phyloP scores from a whole-genome alignment of 2,888 invertebrate species.

The Pyrrhia umbra region DNA sequence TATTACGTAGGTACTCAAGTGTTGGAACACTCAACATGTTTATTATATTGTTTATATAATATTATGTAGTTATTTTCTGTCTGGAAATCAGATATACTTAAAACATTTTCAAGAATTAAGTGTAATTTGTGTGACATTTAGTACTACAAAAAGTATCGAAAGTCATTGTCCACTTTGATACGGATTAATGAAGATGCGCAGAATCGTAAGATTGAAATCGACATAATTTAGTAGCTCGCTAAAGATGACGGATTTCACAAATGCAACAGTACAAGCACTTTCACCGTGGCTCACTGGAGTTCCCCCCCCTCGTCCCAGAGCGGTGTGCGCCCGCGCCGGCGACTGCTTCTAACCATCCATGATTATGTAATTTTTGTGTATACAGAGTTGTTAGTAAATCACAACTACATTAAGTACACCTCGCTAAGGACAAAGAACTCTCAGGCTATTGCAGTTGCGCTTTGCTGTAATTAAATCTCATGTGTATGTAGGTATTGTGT shows the following conservation, averaged over 20 bases:
- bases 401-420: slow-evolving; percentile 66
- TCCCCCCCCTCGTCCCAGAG: slow-evolving; percentile 39
- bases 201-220: slow-evolving; percentile 72
- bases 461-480: slow-evolving; percentile 43
- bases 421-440: slow-evolving; percentile 66
- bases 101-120: not conserved
- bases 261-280: slow-evolving; percentile 79
- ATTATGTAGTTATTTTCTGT: not conserved
- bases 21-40: not conserved
- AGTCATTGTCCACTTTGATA: slow-evolving; percentile 50
- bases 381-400: slow-evolving; percentile 66
- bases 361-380: slow-evolving; percentile 69
- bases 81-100: not conserved
- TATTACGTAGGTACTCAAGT: too few relatives aligned
- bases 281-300: slow-evolving; percentile 71
- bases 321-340: slow-evolving; percentile 46
- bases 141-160: slow-evolving; percentile 24
- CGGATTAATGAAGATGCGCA: slow-evolving; percentile 60
- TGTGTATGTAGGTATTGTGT: slow-evolving; percentile 43
- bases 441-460: slow-evolving; percentile 52
- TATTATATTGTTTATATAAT: too few relatives aligned
- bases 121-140: slow-evolving; percentile 1
- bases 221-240: slow-evolving; percentile 71
- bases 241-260: slow-evolving; percentile 79
- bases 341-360: slow-evolving; percentile 57